Evolutionary conservation across 1,140 invertebrate genomes (phyloP).

Genomic region (Pinna nobilis): DNA sequence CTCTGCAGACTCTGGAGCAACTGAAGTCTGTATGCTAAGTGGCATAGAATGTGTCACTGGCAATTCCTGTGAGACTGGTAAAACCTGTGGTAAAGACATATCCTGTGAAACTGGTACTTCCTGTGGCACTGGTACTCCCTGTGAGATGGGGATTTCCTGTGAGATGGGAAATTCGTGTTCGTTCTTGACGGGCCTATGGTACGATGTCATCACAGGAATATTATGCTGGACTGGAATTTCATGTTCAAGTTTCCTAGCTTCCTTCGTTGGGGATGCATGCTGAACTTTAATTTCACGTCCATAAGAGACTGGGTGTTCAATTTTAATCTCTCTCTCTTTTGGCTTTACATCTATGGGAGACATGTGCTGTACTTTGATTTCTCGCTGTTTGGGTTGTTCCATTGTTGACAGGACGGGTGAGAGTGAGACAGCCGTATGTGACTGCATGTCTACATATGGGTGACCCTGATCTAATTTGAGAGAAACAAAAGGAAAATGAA

Average conservation of each 20-base stretch:
- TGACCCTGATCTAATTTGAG: neutral
- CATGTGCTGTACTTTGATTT: constrained; percentile 10
- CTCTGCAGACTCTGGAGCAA: constrained; percentile 27
- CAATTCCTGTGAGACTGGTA: constrained; percentile 32
- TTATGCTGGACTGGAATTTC: neutral
- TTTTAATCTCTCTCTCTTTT: constrained; percentile 18
- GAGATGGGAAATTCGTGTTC: neutral
- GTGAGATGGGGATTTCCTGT: neutral
- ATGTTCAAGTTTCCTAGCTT: neutral
- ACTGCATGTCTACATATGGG: constrained; percentile 6
- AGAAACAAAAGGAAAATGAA: constrained; percentile 1
- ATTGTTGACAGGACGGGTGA: constrained; percentile 1
- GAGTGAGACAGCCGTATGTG: constrained; percentile 12
- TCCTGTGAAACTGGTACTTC: too few relatives aligned
- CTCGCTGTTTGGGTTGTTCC: neutral
- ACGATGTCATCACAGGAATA: neutral
- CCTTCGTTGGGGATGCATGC: neutral
- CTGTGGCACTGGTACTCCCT: too few relatives aligned
- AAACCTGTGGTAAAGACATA: too few relatives aligned
- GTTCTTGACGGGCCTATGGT: too few relatives aligned
- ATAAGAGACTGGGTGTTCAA: constrained; percentile 1
- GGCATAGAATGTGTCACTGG: constrained; percentile 42
- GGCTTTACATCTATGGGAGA: neutral
- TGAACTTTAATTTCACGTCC: constrained; percentile 17
- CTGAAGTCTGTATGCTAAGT: constrained; percentile 47